Percentiles rank a stretch among this genome's conserved stretches.
phyloP scores from a whole-genome alignment of 2,113 vertebrate genomes.

The Muntiacus reevesi region DNA sequence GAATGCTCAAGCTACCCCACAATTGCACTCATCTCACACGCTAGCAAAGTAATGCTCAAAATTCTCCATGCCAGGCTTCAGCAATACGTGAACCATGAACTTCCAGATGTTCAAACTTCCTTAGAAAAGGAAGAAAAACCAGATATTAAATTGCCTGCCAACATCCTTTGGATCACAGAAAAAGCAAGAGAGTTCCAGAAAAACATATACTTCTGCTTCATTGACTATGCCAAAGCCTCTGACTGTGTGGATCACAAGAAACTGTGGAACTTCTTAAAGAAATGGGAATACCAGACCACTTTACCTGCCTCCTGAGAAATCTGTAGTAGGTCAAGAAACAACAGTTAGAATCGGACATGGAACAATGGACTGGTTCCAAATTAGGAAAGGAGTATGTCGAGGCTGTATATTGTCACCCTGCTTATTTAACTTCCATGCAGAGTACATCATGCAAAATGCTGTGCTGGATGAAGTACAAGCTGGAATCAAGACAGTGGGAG shows the following conservation, averaged over 20 bases:
- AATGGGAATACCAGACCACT: background rate
- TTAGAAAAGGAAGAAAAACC: background rate
- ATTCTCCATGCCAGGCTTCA: background rate
- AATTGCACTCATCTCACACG: background rate
- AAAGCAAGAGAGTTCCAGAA: background rate
- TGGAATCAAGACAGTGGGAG: background rate
- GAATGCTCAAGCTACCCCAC: background rate
- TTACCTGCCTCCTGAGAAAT: background rate
- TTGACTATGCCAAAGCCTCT: background rate
- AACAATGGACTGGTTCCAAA: background rate
- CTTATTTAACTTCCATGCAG: background rate
- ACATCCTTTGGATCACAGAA: background rate
- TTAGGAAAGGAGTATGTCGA: background rate
- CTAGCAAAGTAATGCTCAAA: background rate
- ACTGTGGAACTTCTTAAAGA: background rate
- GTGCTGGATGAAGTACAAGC: background rate
- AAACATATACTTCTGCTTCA: background rate
- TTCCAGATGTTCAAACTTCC: background rate
- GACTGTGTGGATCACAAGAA: background rate
- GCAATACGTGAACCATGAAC: accelerated
- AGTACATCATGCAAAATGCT: background rate
- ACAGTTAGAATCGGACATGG: background rate
- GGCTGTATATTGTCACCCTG: background rate
- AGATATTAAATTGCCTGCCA: background rate
- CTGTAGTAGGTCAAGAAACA: background rate